These are phyloP conservation scores for Vesta saturnalis DNA, from an alignment of 2,888 invertebrate species.

Conservation along the genomic window DNA sequence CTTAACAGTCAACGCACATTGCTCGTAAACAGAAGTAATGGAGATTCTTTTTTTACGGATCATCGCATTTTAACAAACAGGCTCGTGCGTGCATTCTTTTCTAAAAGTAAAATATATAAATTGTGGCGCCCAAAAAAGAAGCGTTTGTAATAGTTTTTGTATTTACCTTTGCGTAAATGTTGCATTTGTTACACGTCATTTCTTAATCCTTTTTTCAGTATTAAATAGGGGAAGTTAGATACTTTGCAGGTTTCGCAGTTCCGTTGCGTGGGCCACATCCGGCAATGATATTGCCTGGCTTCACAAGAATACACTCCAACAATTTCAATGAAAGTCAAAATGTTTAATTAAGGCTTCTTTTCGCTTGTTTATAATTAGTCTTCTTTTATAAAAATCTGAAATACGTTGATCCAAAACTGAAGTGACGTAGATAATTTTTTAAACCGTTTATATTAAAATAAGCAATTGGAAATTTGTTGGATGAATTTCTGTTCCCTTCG, in stretches of 20 bases:
- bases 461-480: slow-evolving; percentile 23
- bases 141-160: neutral
- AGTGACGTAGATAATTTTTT: neutral
- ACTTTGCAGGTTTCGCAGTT: slow-evolving; percentile 40
- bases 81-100: slow-evolving; percentile 41
- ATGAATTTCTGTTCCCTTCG: slow-evolving; percentile 41
- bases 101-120: neutral
- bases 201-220: slow-evolving; percentile 38
- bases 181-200: slow-evolving; percentile 14
- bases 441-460: slow-evolving; percentile 10
- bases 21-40: slow-evolving; percentile 53
- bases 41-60: slow-evolving; percentile 38
- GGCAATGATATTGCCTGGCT: slow-evolving; percentile 39
- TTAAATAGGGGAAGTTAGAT: slow-evolving; percentile 36
- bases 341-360: slow-evolving; percentile 35
- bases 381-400: neutral
- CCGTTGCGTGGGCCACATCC: slow-evolving; percentile 44
- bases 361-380: slow-evolving; percentile 20
- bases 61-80: slow-evolving; percentile 31
- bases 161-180: slow-evolving; percentile 7
- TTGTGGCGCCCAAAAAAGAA: slow-evolving; percentile 19
- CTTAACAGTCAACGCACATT: slow-evolving; percentile 51
- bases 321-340: slow-evolving; percentile 44
- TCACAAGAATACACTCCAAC: slow-evolving; percentile 41
- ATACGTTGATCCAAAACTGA: neutral